Evolutionary conservation across 2,888 invertebrate genomes (phyloP).

Genomic region (Drosophila rubida): DNA sequence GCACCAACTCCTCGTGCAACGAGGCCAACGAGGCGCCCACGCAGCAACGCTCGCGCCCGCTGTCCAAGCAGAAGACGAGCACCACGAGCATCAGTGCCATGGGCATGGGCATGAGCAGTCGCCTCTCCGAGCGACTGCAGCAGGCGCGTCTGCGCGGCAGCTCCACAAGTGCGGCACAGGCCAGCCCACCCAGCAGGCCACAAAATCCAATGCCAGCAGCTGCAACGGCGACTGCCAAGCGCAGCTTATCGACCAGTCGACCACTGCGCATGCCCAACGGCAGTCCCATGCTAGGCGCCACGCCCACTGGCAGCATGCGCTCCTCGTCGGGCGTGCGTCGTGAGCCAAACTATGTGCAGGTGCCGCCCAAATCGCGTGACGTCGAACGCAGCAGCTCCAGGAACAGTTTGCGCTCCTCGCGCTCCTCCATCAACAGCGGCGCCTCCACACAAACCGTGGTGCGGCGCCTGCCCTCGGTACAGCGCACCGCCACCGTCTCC

Average conservation of each 20-base stretch:
- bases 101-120: conserved; percentile 51
- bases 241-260: conserved; percentile 85
- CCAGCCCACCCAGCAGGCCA: conserved; percentile 18
- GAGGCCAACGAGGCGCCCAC: conserved; percentile 86
- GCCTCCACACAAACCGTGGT: conserved; percentile 92
- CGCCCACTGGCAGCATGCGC: conserved; percentile 86
- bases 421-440: conserved; percentile 93
- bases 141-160: conserved; percentile 58
- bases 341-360: conserved; percentile 56
- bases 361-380: conserved; percentile 83
- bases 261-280: conserved; percentile 86
- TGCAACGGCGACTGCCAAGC: conserved; percentile 46
- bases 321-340: conserved; percentile 51
- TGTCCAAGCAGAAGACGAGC: conserved; percentile 60
- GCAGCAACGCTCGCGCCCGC: conserved; percentile 59
- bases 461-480: conserved; percentile 87
- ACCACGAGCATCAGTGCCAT: conserved; percentile 58
- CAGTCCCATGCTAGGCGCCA: conserved; percentile 88
- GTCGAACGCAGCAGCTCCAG: conserved; percentile 92
- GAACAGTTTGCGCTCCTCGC: conserved; percentile 92
- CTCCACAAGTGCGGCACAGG: conserved; percentile 17
- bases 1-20: conserved; percentile 90
- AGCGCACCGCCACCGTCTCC: conserved; percentile 79
- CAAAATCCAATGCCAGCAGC: conserved; percentile 45
- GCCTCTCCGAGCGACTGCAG: conserved; percentile 72